phyloP scores from a whole-genome alignment of 2,113 vertebrate species.

The Sardina pilchardus region DNA sequence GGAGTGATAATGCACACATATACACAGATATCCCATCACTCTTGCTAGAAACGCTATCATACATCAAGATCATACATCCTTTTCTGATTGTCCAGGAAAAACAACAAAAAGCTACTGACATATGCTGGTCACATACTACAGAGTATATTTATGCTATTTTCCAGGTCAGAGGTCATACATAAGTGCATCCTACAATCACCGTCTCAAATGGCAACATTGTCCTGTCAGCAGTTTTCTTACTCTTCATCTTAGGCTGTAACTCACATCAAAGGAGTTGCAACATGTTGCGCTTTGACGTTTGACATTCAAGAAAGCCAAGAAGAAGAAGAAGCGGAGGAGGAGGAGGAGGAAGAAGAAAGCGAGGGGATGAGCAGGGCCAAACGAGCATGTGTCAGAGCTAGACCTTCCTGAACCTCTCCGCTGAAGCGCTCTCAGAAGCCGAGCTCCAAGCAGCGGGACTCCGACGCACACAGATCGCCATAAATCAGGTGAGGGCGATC shows the following conservation, averaged over 20 bases:
- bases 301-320: background rate
- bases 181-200: background rate
- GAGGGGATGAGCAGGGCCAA: background rate
- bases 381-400: background rate
- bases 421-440: background rate
- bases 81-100: too few species aligned
- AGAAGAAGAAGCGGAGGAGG: background rate
- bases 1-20: background rate
- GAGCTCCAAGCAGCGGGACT: background rate
- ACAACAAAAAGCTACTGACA: too few species aligned
- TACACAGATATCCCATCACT: background rate
- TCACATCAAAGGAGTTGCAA: background rate
- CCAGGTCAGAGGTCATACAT: too few species aligned
- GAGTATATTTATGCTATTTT: background rate
- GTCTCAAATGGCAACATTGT: background rate
- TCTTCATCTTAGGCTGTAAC: background rate
- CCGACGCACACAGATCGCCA: background rate
- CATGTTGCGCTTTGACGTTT: background rate
- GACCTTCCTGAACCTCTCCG: background rate
- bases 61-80: background rate
- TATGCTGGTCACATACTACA: too few species aligned
- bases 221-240: background rate
- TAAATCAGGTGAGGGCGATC: background rate
- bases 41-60: background rate
- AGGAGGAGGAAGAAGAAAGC: background rate